phyloP scores from a whole-genome alignment of 2,113 vertebrate genomes.

The Leptodactylus fuscus region DNA sequence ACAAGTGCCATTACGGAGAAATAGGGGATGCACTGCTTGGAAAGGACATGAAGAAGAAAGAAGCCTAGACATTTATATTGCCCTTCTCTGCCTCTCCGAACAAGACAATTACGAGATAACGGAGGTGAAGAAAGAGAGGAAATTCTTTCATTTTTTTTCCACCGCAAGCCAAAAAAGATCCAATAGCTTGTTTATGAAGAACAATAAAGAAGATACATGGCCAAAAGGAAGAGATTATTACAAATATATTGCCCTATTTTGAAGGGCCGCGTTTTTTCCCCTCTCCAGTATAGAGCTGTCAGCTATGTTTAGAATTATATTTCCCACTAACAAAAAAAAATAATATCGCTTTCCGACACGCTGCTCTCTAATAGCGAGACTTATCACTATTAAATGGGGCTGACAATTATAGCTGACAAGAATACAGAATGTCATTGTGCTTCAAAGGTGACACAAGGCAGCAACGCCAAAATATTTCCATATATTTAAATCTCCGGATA shows the following conservation, averaged over 20 bases:
- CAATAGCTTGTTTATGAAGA: constrained; percentile 80
- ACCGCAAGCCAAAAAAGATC: constrained; percentile 70
- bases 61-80: constrained; percentile 75
- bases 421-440: constrained; percentile 52
- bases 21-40: constrained; percentile 71
- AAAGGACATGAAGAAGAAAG: constrained; percentile 74
- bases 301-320: constrained; percentile 66
- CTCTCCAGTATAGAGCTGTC: constrained; percentile 66
- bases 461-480: constrained; percentile 52
- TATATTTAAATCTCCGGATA: constrained; percentile 53
- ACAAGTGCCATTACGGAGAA: constrained; percentile 65
- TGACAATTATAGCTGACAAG: constrained; percentile 56
- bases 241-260: constrained; percentile 71
- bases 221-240: constrained; percentile 74
- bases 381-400: constrained; percentile 55
- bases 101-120: constrained; percentile 84
- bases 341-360: constrained; percentile 52
- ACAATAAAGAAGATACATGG: constrained; percentile 82
- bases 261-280: constrained; percentile 65
- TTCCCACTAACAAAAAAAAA: constrained; percentile 43
- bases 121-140: constrained; percentile 73
- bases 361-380: constrained; percentile 52
- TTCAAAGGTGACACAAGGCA: constrained; percentile 36
- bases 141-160: constrained; percentile 82
- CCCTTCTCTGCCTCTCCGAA: constrained; percentile 75